A percentile compares a stretch with the other conserved stretches of the same genome.
phyloP scores from a whole-genome alignment of 2,888 invertebrate genomes.

The Calephelis perditalis region DNA sequence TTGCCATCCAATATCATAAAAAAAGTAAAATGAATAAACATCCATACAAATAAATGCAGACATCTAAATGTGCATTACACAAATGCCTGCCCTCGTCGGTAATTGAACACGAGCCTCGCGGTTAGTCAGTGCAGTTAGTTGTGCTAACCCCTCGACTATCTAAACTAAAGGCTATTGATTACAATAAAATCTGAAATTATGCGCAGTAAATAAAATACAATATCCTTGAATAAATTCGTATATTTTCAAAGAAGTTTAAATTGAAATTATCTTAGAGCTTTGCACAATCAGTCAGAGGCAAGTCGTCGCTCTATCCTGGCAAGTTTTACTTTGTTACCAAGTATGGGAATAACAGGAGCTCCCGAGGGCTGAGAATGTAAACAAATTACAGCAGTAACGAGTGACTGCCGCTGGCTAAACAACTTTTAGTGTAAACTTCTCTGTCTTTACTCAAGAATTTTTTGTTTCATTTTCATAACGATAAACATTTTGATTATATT shows the following conservation, averaged over 20 bases:
- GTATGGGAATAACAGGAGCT: conserved; percentile 6
- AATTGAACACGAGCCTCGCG: too few species aligned
- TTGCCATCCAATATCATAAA: too few species aligned
- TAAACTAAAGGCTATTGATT: too few species aligned
- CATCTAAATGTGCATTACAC: too few species aligned
- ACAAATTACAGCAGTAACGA: conserved; percentile 12
- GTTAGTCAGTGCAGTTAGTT: too few species aligned
- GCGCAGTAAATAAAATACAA: not conserved
- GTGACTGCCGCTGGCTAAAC: conserved; percentile 1
- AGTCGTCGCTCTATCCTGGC: conserved; percentile 5
- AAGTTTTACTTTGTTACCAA: conserved; percentile 9
- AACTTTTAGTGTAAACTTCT: conserved; percentile 4
- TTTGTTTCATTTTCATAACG: not conserved
- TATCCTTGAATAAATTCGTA: conserved; percentile 2
- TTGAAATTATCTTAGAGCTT: conserved; percentile 12
- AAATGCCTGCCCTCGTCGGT: too few species aligned
- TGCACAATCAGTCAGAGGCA: conserved; percentile 8
- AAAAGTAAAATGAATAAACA: too few species aligned
- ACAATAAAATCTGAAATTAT: not conserved
- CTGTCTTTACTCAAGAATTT: not conserved
- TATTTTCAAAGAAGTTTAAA: conserved; percentile 9
- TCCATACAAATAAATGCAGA: too few species aligned
- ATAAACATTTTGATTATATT: not conserved
- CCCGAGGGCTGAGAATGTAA: conserved; percentile 8
- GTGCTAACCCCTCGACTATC: too few species aligned